A percentile compares a stretch with the other conserved stretches of the same genome.
These are phyloP conservation scores for Drosophila nigromelanica DNA, from an alignment of 1,140 invertebrate species.

Conservation along the genomic window DNA sequence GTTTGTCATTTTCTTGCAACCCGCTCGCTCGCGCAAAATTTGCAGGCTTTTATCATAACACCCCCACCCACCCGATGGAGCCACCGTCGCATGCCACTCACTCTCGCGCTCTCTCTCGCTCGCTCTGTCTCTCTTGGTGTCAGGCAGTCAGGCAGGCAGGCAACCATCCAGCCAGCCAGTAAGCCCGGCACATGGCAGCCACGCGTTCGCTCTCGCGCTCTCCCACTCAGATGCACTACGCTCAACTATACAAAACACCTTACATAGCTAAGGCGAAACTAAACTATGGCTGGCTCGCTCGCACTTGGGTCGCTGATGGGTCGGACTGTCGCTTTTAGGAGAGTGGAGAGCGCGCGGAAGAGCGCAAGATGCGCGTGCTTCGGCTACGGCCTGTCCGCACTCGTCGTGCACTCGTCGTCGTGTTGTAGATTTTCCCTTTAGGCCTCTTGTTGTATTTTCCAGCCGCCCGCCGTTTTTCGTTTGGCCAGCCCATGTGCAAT, in stretches of 20 bases:
- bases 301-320: constrained; percentile 28
- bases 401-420: constrained; percentile 46
- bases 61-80: constrained; percentile 5
- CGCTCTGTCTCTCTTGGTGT: constrained; percentile 23
- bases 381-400: constrained; percentile 44
- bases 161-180: constrained; percentile 60
- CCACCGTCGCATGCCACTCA: constrained; percentile 8
- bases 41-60: constrained; percentile 43
- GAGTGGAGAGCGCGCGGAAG: constrained; percentile 43
- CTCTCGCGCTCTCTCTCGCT: constrained; percentile 19
- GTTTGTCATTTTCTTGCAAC: constrained; percentile 44
- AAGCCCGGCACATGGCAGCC: constrained; percentile 75
- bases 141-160: constrained; percentile 24
- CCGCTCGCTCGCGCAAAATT: constrained; percentile 42
- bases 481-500: constrained; percentile 52
- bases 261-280: constrained; percentile 75
- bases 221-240: constrained; percentile 77
- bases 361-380: constrained; percentile 68
- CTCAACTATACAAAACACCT: constrained; percentile 74
- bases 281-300: constrained; percentile 64
- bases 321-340: background rate
- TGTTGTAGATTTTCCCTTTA: constrained; percentile 66
- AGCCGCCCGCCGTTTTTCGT: constrained; percentile 55
- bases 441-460: constrained; percentile 72
- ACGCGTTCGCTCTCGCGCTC: constrained; percentile 70